Base-by-base conservation (phyloP, 2,113 vertebrate genomes). In the Felis chaus region DNA sequence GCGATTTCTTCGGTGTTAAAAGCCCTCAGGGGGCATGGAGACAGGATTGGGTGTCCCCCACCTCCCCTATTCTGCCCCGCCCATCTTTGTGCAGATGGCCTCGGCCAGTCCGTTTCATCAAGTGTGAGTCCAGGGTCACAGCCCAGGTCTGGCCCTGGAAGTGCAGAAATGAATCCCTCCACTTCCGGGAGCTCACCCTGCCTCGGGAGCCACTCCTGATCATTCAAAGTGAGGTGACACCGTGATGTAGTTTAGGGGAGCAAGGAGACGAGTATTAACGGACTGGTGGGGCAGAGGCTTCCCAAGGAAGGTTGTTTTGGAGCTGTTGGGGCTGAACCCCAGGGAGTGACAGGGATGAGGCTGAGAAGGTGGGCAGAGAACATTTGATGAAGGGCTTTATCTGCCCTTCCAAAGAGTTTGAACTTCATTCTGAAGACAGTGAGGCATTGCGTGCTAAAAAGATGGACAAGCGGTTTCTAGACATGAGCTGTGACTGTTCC, bases 31-130 rank as follows among this genome's bases (percentile, higher is more conserved):
- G 1, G 31, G 3, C 15, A 3, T 2, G 1, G 41, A 50, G 39
- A 41, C 19, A 6, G 29, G 19, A 1, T 14, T 14, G 8, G 8
- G 31, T 7, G 55, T 4, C 36, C 41, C 29, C 14, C 33, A 0
- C 11, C 41, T 0, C 0, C 21, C 14, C 4, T 7, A 12, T 13
- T 23, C 16, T 19, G 27, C 8, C 18, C 29, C 1, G 27, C 61
- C 41, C 33, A 36, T n/a, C 14, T 31, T 4, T 4, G 4, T 7
- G 63, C 41, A 1, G 63, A 33, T 18, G 36, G 16, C 6, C 68
- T 83, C 41, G 0, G 11, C 13, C 39, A 1, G 19, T 18, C 48
- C n/a, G 14, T 19, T 65, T 66, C 23, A 16, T 71, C 41, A 23
- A 36, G 21, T 7, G 1, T 12, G 13, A 65, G 27, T 36, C 27